Percentiles rank a stretch among this genome's conserved stretches.
These are phyloP conservation scores for Megalonaias nervosa DNA, from an alignment of 1,140 invertebrate species.

Conservation along the genomic window DNA sequence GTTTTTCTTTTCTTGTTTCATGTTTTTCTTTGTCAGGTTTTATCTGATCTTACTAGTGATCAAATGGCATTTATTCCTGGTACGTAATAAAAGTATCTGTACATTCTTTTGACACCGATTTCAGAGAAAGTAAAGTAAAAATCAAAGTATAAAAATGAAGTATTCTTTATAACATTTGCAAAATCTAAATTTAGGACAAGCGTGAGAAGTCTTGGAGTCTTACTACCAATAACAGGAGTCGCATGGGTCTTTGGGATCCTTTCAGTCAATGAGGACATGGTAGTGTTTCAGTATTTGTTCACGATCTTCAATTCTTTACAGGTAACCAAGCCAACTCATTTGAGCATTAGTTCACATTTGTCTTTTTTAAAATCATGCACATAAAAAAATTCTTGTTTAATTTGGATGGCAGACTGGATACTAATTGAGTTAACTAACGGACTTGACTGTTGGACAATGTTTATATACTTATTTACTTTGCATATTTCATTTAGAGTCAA, in stretches of 20 bases:
- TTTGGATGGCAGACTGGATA: neutral
- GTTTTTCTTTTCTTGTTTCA: no score
- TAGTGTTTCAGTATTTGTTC: slow-evolving; percentile 63
- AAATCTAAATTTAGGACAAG: slow-evolving; percentile 38
- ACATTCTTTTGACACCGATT: no score
- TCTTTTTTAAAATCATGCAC: neutral
- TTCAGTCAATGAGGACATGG: slow-evolving; percentile 52
- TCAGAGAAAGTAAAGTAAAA: no score
- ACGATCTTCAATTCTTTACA: slow-evolving; percentile 58
- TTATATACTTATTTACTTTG: no score
- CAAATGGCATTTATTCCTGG: no score
- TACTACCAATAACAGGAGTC: slow-evolving; percentile 54
- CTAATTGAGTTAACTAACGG: no score
- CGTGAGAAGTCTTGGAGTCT: slow-evolving; percentile 42
- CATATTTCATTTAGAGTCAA: no score
- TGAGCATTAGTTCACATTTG: neutral
- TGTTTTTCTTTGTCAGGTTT: no score
- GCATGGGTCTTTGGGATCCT: slow-evolving; percentile 61
- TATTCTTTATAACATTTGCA: neutral
- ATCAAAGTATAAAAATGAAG: no score
- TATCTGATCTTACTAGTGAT: no score
- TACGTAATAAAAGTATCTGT: no score
- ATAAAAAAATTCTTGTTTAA: neutral
- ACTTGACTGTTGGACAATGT: no score
- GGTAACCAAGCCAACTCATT: slow-evolving; percentile 28